These are phyloP conservation scores for Oreotrochilus melanogaster DNA, from an alignment of 2,113 vertebrate genomes.

Conservation along the genomic window DNA sequence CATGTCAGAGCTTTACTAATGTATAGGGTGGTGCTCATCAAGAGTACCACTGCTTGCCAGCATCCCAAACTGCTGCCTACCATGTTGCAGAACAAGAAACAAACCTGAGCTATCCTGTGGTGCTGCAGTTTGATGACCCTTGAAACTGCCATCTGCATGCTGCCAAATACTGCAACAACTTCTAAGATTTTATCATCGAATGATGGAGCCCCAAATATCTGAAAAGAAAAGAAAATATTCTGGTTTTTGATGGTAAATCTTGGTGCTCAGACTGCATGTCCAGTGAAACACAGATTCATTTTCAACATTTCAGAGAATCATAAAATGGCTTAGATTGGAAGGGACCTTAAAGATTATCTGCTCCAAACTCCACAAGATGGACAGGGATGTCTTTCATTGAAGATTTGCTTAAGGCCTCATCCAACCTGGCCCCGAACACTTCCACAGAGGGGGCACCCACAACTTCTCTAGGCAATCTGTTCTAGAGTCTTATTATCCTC, in stretches of 20 bases:
- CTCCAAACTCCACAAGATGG: too few species aligned
- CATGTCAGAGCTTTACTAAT: neutral
- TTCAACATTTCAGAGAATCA: neutral
- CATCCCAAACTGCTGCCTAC: neutral
- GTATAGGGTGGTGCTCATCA: neutral
- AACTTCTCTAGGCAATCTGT: too few species aligned
- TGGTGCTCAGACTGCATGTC: neutral
- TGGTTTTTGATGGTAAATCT: neutral
- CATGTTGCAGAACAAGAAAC: neutral
- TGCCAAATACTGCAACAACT: conserved; percentile 96
- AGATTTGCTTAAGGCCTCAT: too few species aligned
- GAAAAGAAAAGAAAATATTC: conserved; percentile 27
- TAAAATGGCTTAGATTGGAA: too few species aligned
- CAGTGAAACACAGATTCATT: neutral
- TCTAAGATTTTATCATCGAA: conserved; percentile 98
- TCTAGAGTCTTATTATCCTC: too few species aligned
- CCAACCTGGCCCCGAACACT: too few species aligned
- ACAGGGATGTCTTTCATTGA: too few species aligned
- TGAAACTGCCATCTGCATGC: conserved; percentile 98
- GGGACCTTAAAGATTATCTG: too few species aligned
- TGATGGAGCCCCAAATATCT: conserved; percentile 97
- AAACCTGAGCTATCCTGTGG: conserved; percentile 96
- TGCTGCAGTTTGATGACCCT: conserved; percentile 97
- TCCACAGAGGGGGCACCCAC: too few species aligned
- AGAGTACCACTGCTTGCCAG: neutral